phyloP scores from a whole-genome alignment of 2,113 vertebrate genomes.

The Corythornis madagascariensis region DNA sequence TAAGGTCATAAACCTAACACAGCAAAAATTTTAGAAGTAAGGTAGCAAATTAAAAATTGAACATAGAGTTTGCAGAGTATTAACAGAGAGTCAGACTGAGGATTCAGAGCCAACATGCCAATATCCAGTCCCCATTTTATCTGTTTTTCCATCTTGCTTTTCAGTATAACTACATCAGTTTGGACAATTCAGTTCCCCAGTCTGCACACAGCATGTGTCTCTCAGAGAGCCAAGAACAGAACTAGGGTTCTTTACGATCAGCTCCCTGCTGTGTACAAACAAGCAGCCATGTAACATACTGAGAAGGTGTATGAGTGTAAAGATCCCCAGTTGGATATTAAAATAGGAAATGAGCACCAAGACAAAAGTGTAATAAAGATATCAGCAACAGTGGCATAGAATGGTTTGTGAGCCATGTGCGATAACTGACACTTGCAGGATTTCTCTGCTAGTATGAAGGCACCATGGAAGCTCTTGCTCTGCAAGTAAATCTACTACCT shows the following conservation, averaged over 20 bases:
- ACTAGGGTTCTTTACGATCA: neutral
- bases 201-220: neutral
- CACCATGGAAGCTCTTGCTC: neutral
- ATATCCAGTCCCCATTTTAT: neutral
- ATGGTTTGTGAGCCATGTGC: neutral
- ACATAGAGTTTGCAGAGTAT: neutral
- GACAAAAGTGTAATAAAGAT: neutral
- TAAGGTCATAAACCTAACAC: neutral
- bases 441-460: neutral
- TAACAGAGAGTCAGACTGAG: neutral
- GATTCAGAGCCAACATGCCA: neutral
- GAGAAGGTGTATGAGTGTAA: conserved; percentile 33
- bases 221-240: neutral
- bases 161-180: neutral
- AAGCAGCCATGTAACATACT: neutral
- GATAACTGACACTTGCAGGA: neutral
- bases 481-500: neutral
- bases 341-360: neutral
- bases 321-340: conserved; percentile 6
- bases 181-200: neutral
- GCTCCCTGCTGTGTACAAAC: conserved; percentile 30
- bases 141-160: neutral
- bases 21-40: neutral
- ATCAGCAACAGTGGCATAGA: neutral
- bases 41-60: neutral